These are phyloP conservation scores for Coleophora deauratella DNA, from an alignment of 2,888 invertebrate genomes.

Conservation along the genomic window DNA sequence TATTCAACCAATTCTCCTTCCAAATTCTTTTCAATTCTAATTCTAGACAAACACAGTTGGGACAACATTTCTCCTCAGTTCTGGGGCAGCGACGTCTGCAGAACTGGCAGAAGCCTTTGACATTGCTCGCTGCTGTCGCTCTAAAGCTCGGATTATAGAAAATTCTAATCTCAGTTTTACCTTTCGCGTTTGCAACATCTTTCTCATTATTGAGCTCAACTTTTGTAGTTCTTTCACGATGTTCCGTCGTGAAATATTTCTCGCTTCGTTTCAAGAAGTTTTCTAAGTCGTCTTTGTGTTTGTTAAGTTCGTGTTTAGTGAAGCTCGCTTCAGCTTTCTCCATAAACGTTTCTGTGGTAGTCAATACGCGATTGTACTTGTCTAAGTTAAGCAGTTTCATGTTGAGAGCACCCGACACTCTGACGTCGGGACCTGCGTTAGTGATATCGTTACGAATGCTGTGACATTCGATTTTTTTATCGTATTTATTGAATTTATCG, in stretches of 20 bases:
- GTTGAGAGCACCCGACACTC: constrained; percentile 54
- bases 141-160: constrained; percentile 65
- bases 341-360: constrained; percentile 56
- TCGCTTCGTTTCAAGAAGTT: constrained; percentile 65
- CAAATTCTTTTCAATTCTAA: constrained; percentile 44
- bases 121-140: constrained; percentile 24
- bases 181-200: constrained; percentile 16
- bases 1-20: constrained; percentile 62
- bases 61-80: constrained; percentile 51
- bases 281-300: constrained; percentile 49
- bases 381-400: constrained; percentile 59
- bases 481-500: constrained; percentile 42
- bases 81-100: constrained; percentile 50
- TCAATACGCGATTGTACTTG: constrained; percentile 55
- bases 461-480: constrained; percentile 61
- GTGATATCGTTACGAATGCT: constrained; percentile 58
- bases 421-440: constrained; percentile 48
- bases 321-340: constrained; percentile 55
- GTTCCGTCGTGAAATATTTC: constrained; percentile 53
- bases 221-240: constrained; percentile 41
- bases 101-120: constrained; percentile 45
- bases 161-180: constrained; percentile 58
- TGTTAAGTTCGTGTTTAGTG: constrained; percentile 48
- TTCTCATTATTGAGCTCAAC: constrained; percentile 36
- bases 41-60: constrained; percentile 50